Conservation (phyloP, 1,140 invertebrate genomes). For the Catajapyx aquilonaris region DNA sequence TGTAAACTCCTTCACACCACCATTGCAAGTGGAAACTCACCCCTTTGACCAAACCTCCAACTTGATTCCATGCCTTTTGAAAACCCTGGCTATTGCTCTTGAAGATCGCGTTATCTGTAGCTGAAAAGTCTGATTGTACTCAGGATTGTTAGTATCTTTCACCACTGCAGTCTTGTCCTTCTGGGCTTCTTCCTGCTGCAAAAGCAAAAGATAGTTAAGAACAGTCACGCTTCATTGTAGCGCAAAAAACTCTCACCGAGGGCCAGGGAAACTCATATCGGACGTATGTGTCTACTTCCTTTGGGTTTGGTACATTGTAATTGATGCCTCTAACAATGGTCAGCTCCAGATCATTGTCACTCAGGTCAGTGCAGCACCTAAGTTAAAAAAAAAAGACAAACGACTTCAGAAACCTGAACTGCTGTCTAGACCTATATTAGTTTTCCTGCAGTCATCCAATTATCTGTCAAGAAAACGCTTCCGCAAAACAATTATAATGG, state of each 20-base stretch:
- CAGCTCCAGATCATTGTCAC: conserved; percentile 75
- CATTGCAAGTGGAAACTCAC: too few relatives aligned
- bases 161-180: conserved; percentile 51
- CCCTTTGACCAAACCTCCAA: conserved; percentile 82
- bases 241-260: conserved; percentile 31
- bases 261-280: conserved; percentile 85
- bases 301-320: conserved; percentile 60
- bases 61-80: conserved; percentile 74
- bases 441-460: background rate
- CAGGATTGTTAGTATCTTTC: conserved; percentile 70
- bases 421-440: background rate
- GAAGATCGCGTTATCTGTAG: conserved; percentile 59
- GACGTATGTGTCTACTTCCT: conserved; percentile 84
- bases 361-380: conserved; percentile 72
- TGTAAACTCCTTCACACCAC: too few relatives aligned
- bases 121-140: conserved; percentile 57
- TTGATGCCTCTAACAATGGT: conserved; percentile 68
- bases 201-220: conserved; percentile 9
- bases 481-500: background rate
- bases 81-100: conserved; percentile 54
- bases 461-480: background rate
- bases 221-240: conserved; percentile 1
- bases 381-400: conserved; percentile 12
- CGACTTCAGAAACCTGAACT: background rate
- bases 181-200: conserved; percentile 48